A percentile compares a stretch with the other conserved stretches of the same genome.
These are phyloP conservation scores for Stercorarius parasiticus DNA, from an alignment of 2,113 vertebrate genomes.

Conservation along the genomic window DNA sequence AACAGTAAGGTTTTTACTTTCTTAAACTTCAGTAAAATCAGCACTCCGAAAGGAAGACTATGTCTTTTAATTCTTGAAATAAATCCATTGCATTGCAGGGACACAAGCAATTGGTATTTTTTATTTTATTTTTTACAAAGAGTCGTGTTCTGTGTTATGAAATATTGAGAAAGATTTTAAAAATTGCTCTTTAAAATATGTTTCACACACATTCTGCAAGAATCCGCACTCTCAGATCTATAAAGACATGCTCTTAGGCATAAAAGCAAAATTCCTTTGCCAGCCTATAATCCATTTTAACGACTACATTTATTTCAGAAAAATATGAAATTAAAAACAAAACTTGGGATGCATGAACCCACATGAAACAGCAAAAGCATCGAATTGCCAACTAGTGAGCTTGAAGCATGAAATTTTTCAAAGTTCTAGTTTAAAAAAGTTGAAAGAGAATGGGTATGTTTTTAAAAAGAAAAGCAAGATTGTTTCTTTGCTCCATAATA, in stretches of 20 bases:
- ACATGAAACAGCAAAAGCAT: not conserved
- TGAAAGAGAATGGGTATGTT: not conserved
- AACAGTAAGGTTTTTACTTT: not conserved
- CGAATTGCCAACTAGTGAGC: not conserved
- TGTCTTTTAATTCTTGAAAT: not conserved
- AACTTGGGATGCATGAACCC: not conserved
- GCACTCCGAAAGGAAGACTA: not conserved
- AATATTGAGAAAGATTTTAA: not conserved
- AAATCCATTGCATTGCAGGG: not conserved
- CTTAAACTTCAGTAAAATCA: not conserved
- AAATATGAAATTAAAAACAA: not conserved
- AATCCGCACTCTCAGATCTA: not conserved
- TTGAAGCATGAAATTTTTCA: not conserved
- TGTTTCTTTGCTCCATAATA: not conserved
- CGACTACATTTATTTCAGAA: not conserved
- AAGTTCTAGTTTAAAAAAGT: not conserved
- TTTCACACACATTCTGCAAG: not conserved
- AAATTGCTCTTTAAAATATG: not conserved
- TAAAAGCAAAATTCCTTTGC: not conserved
- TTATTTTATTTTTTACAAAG: not conserved
- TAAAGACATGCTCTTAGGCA: not conserved
- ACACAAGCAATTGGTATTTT: not conserved
- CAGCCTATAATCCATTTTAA: not conserved
- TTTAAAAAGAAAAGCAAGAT: not conserved
- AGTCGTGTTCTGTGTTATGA: not conserved